Base-by-base conservation (phyloP, 2,888 invertebrate genomes). In the Pseudolycoriella hygida region DNA sequence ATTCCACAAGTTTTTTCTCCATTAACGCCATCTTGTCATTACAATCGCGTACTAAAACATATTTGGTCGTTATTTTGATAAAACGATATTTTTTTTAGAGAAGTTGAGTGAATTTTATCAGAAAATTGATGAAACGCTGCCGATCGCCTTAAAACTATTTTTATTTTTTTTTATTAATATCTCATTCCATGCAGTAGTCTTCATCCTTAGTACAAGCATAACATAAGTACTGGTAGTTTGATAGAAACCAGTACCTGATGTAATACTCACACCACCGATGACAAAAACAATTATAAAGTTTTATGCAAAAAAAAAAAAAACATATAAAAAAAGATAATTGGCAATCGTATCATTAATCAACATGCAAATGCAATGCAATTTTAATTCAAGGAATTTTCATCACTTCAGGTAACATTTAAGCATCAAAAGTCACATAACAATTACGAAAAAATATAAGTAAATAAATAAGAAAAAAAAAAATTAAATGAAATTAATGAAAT, bases 211-310 rank as follows among this genome's bases (percentile, higher is more conserved):
- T 74, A 77, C 70, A 80, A 90, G 88, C 85, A 86, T 89, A 79
- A 88, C 85, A 84, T 83, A 86, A 82, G 75, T 77, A 89, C 92
- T 84, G 90, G 79, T 75, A 50, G 54, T 11, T 54, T 56, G 49
- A 50, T 50, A 50, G 53, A 48, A 57, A 84, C 90, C 92, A 92
- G 92, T 93, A 93, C 93, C 92, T 93, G 90, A 92, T 89, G 89
- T 89, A 93, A 93, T 93, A 93, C 93, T 93, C 93, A 87, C 73
- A 74, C 71, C 72, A 79, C 72, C 72, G 70, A 71, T 65, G 68
- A 73, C 71, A 46, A 11, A 10, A 11, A n/a, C n/a, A 42, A 42
- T 17, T 39, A 57, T 57, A 66, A 66, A 54, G 50, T 50, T 48
- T 44, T 46, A 53, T 49, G 46, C 43, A 55, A 53, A 47, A 51